Evolutionary conservation across 2,113 vertebrate species (phyloP).

Genomic region (Ophiodon elongatus): DNA sequence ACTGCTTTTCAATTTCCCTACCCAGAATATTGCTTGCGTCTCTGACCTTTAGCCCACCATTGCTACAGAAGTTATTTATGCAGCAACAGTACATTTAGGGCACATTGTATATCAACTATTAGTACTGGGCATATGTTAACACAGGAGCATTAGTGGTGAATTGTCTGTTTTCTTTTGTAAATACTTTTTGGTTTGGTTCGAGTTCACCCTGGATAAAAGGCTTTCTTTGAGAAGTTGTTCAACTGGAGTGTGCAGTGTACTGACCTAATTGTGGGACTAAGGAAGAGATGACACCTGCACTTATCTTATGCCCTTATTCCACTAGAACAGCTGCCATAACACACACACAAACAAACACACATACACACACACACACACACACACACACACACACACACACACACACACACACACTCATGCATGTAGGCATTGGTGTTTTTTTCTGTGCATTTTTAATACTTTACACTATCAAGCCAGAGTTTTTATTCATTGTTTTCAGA

Average conservation of each 20-base stretch:
- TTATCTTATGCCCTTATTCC: not conserved
- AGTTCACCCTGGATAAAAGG: not conserved
- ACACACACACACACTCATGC: not conserved
- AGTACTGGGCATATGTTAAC: not conserved
- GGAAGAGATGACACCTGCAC: not conserved
- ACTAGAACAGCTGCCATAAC: not conserved
- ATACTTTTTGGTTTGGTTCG: not conserved
- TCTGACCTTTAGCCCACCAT: not conserved
- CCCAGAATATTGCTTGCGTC: not conserved
- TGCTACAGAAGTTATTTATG: not conserved
- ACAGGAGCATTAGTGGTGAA: too few species aligned
- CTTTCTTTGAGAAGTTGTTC: not conserved
- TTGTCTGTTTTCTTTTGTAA: too few species aligned
- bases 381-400: not conserved
- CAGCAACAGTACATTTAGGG: not conserved
- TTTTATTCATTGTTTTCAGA: slow-evolving; percentile 49
- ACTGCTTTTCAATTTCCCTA: not conserved
- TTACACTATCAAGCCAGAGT: slow-evolving; percentile 1
- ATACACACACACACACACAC: not conserved
- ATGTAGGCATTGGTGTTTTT: not conserved
- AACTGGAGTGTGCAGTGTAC: not conserved
- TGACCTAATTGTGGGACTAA: not conserved
- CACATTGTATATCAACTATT: not conserved
- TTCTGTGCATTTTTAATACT: slow-evolving; percentile 10
- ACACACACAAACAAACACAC: not conserved